Evolutionary conservation across 1,140 invertebrate genomes (phyloP).

Genomic region (Aradophagus sp.): DNA sequence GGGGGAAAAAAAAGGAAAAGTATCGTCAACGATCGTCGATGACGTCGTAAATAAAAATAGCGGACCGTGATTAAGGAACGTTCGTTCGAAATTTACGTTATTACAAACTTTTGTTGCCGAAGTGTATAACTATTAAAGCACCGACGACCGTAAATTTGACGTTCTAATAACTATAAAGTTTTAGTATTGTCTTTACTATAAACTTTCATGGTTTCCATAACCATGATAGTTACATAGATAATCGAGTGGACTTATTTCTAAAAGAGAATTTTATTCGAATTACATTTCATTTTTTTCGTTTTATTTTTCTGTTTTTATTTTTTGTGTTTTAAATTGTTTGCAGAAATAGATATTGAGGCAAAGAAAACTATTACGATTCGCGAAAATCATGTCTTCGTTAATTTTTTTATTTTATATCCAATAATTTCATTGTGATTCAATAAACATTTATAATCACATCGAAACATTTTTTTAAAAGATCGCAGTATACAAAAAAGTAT

Average conservation of each 20-base stretch:
- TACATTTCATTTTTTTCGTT: slow-evolving; percentile 17
- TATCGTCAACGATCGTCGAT: too few relatives aligned
- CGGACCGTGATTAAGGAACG: slow-evolving; percentile 28
- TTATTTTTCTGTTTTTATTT: too few relatives aligned
- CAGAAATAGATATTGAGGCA: too few relatives aligned
- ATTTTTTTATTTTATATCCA: too few relatives aligned
- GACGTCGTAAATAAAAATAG: slow-evolving; percentile 23
- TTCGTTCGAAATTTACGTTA: slow-evolving; percentile 42
- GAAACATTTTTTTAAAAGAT: too few relatives aligned
- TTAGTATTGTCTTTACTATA: slow-evolving; percentile 51
- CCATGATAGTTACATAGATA: slow-evolving; percentile 40
- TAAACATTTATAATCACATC: too few relatives aligned
- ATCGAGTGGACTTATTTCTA: slow-evolving; percentile 30
- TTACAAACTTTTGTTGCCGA: slow-evolving; percentile 42
- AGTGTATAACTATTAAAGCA: slow-evolving; percentile 44
- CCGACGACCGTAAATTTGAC: slow-evolving; percentile 38
- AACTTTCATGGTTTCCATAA: slow-evolving; percentile 49
- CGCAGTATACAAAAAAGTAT: too few relatives aligned
- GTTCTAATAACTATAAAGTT: slow-evolving; percentile 50
- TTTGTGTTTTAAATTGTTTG: too few relatives aligned
- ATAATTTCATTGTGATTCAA: too few relatives aligned
- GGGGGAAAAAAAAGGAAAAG: too few relatives aligned
- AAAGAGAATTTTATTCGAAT: slow-evolving; percentile 1
- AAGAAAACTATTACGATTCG: too few relatives aligned
- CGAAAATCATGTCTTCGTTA: too few relatives aligned